Base-by-base conservation (phyloP, 2,888 invertebrate species). In the Limnephilus lunatus region DNA sequence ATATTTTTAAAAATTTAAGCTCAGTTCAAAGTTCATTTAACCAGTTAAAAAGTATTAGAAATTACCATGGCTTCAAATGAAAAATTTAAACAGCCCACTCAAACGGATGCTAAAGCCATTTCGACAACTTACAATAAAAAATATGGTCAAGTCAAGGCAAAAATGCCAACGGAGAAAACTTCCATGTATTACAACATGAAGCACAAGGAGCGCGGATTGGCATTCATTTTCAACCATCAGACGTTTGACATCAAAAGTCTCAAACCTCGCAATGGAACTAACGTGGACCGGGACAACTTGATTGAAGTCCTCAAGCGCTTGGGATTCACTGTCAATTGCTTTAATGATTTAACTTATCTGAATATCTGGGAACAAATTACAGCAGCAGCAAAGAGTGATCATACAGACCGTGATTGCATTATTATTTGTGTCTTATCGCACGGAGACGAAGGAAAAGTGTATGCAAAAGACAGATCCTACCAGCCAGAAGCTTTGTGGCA, bases 181-280 rank as follows among this genome's bases (percentile, higher is more conserved):
- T 97, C 98, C 1, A 96, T 96, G 0, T 97, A 98, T 94, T 99
- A 99, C 95, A 98, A 98, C 94, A 99, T 99, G 99, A 97, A 97
- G 94, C 98, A 99, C 95, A 96, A 97, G 94, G 96, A 97, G 93
- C 97, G 99, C 92, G 99, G 99, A 7, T 95, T 97, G 94, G 99
- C 99, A 7, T 95, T 99, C 30, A 98, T 99, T 94, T 98, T 99
- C 94, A 99, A 99, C 95, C 99, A 99, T 95, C 98, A 98, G 95
- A 96, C 96, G 94, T 99, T 99, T 94, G 97, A 97, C 93, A 97
- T 97, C 92, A 97, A 97, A 93, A 97, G 97, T 94, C 95, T 98
- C 92, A 98, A 97, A 95, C 95, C 97, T 19, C 97, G 98, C 92
- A 97, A 97, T 94, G 99, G 99, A 1, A 99, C 99, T 1, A 98